Evolutionary conservation across 2,113 vertebrate genomes (phyloP), one percentile per base, ranked within the genome.

Genomic region (Cettia cetti): DNA sequence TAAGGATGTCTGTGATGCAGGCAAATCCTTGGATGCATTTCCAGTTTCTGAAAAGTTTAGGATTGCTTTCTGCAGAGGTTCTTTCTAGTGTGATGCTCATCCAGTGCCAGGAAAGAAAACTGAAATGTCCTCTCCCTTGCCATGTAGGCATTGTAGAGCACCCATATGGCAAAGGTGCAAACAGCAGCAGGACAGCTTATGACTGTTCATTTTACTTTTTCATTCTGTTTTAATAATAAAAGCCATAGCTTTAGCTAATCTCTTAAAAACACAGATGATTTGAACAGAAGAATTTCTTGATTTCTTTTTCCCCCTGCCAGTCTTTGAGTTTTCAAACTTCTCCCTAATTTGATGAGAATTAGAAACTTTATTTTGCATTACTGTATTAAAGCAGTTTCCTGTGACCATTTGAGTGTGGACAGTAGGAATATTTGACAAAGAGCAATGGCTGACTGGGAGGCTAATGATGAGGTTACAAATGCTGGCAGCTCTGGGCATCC

Each of bases 381-480:
- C 54, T 54, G 52, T 33, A 47, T 44, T 39, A 66, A 61, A 88
- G 54, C 22, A 75, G 57, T 86, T 83, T 47, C 27, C 76, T 77
- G 57, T 90, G 50, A 88, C 81, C 74, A 39, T 33, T 20, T 93
- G 75, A 82, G 53, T 71, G 49, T 57, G 54, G 54, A 77, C 42
- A 69, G 76, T 3, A 65, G 33, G 64, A 40, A 50, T 66, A 88
- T 56, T 33, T 50, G 66, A 94, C 88, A 90, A 92, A 85, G 53
- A 92, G 18, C 68, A 95, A 54, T 86, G 89, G 92, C 4, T 74
- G 52, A 93, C 4, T 74, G 52, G 35, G 52, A 92, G 37, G 76
- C 76, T 74, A 70, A 86, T 28, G 50, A 93, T 57, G 50, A 86
- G 68, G 44, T 54, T 77, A 77, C 53, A 88, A 82, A 94, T 0